phyloP scores from a whole-genome alignment of 2,888 invertebrate genomes.

The Fissipunctia ypsillon region DNA sequence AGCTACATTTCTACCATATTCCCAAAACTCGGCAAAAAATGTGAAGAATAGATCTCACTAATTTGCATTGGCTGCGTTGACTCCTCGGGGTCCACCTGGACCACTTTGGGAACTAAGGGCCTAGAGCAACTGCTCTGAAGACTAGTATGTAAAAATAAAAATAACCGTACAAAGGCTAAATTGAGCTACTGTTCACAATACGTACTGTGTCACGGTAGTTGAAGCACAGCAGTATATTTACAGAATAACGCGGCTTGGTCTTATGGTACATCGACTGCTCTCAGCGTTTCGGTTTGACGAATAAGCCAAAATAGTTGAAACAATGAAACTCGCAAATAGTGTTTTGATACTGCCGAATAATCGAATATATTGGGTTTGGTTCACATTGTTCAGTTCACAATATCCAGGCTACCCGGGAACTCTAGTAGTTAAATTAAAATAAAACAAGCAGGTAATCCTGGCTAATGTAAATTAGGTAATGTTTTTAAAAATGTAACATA shows the following conservation, averaged over 20 bases:
- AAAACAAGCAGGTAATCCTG: too few species aligned
- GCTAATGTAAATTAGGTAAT: too few species aligned
- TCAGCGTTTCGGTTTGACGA: conserved; percentile 31
- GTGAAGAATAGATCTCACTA: too few species aligned
- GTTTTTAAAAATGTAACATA: too few species aligned
- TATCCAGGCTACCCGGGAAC: neutral
- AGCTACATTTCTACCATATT: too few species aligned
- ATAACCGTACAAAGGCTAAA: neutral
- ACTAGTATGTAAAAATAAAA: neutral
- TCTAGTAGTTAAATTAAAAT: too few species aligned
- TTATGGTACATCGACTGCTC: conserved; percentile 46
- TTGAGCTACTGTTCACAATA: conserved; percentile 35
- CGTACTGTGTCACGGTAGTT: conserved; percentile 18
- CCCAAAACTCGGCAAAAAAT: too few species aligned
- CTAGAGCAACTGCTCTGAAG: neutral
- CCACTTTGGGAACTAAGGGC: too few species aligned
- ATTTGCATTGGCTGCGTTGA: too few species aligned
- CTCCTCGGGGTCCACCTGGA: too few species aligned
- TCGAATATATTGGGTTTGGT: too few species aligned
- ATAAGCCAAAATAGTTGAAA: conserved; percentile 10
- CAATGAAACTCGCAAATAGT: neutral
- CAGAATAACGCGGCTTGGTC: conserved; percentile 46
- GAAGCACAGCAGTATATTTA: conserved; percentile 45
- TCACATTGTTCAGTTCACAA: neutral
- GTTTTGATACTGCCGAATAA: neutral